Evolutionary conservation across 1,140 invertebrate species (phyloP).

Genomic region (Sarcophaga bullata): DNA sequence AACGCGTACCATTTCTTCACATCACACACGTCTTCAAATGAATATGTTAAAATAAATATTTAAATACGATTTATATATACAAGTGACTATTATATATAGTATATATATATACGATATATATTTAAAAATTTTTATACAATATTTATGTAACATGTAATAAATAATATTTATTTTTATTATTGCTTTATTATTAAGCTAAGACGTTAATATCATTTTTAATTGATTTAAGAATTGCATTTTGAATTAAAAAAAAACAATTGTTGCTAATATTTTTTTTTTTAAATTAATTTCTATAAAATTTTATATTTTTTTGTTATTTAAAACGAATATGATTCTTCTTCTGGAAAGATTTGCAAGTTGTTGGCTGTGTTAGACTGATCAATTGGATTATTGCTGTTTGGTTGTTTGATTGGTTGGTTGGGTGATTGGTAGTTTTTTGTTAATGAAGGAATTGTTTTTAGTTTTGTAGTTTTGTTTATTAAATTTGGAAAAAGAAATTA

Average conservation of each 20-base stretch:
- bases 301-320: neutral
- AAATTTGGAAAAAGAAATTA: neutral
- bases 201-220: too few relatives aligned
- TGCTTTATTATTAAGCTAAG: too few relatives aligned
- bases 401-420: too few relatives aligned
- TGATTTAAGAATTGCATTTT: too few relatives aligned
- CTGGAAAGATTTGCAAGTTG: conserved; percentile 27
- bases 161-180: neutral
- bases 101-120: too few relatives aligned
- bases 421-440: neutral
- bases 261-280: too few relatives aligned
- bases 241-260: too few relatives aligned
- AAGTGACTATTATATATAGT: neutral
- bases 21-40: neutral
- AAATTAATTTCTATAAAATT: neutral
- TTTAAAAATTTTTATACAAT: too few relatives aligned
- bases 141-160: too few relatives aligned
- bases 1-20: neutral
- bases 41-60: neutral
- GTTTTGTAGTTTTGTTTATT: neutral
- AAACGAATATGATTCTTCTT: neutral
- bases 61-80: neutral
- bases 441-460: neutral
- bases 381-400: conserved; percentile 1
- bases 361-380: conserved; percentile 30